Conservation (phyloP, 2,888 invertebrate species). For the Cantharis rustica region DNA sequence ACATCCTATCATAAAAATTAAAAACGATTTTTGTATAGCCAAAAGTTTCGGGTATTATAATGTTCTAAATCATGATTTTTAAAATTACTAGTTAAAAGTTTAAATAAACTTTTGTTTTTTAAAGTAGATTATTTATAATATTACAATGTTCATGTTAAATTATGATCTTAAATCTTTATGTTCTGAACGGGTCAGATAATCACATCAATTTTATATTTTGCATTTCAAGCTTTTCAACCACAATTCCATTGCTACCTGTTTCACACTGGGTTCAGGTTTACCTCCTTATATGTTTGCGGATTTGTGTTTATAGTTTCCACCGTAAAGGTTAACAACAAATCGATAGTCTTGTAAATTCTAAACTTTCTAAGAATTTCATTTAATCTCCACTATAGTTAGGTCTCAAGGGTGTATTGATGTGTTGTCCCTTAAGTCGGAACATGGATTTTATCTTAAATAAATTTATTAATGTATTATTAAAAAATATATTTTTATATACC, state of each 20-base stretch:
- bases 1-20: neutral
- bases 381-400: conserved; percentile 7
- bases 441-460: neutral
- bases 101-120: no score
- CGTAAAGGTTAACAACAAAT: conserved; percentile 7
- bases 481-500: neutral
- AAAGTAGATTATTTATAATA: no score
- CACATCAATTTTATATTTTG: neutral
- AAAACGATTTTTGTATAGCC: neutral
- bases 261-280: neutral
- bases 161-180: neutral
- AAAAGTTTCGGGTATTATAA: neutral
- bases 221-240: neutral
- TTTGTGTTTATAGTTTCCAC: conserved; percentile 4
- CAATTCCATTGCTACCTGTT: neutral
- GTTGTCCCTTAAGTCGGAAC: neutral
- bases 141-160: neutral
- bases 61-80: no score
- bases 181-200: neutral
- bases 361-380: conserved; percentile 8
- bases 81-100: no score
- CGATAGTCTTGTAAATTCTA: conserved; percentile 4
- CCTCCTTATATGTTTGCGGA: neutral
- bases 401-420: neutral
- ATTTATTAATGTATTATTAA: neutral